phyloP scores from a whole-genome alignment of 2,888 invertebrate genomes.

The Chloroclysta siterata region DNA sequence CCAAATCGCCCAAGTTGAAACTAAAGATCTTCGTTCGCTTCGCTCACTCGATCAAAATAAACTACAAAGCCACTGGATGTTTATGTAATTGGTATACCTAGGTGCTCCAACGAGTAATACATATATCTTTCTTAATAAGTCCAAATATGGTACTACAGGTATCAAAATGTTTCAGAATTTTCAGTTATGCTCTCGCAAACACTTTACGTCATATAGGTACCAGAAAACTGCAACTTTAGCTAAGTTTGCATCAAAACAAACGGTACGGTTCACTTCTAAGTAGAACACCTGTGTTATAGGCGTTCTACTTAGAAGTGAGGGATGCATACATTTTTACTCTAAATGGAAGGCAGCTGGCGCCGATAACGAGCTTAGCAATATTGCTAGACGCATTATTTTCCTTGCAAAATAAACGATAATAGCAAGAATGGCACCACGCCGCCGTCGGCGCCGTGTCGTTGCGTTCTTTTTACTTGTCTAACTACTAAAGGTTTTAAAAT shows the following conservation, averaged over 20 bases:
- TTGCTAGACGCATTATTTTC: slow-evolving; percentile 27
- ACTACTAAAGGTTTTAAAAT: slow-evolving; percentile 43
- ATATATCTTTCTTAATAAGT: too few relatives aligned
- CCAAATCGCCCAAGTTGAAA: too few relatives aligned
- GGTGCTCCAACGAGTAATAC: background rate
- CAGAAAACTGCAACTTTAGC: too few relatives aligned
- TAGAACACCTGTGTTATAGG: too few relatives aligned
- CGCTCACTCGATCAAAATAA: too few relatives aligned
- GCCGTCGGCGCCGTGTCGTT: background rate
- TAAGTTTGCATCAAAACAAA: too few relatives aligned
- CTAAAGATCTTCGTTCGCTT: too few relatives aligned
- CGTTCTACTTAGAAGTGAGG: too few relatives aligned
- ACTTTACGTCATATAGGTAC: too few relatives aligned
- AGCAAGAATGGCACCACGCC: slow-evolving; percentile 2
- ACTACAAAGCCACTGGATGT: slow-evolving; percentile 5
- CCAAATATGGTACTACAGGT: too few relatives aligned
- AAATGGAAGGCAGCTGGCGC: slow-evolving; percentile 7
- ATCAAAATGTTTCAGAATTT: background rate
- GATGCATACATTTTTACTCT: background rate
- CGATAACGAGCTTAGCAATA: slow-evolving; percentile 17
- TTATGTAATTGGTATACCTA: background rate
- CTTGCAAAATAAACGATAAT: slow-evolving; percentile 15
- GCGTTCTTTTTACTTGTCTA: background rate
- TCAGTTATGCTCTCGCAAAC: background rate
- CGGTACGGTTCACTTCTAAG: too few relatives aligned